Evolutionary conservation across 2,797 vertebrate species (phyloP).

Genomic region (Dendrocincla fuliginosa): DNA sequence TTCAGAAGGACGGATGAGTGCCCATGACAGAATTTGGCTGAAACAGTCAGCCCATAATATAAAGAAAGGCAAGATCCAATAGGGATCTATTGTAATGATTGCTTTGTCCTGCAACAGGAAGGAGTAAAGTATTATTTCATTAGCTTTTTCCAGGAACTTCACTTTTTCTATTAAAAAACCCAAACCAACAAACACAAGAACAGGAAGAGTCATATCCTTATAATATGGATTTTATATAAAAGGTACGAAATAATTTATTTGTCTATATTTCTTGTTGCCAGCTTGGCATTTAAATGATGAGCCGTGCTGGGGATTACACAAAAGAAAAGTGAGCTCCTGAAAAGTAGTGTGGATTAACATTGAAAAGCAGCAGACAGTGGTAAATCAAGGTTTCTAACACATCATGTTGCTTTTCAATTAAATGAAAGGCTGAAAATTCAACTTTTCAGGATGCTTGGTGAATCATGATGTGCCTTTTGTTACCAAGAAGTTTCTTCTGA

Average conservation of each 20-base stretch:
- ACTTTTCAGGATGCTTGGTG: not conserved
- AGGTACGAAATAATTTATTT: conserved; percentile 53
- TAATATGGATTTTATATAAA: conserved; percentile 77
- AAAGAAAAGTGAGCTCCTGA: not conserved
- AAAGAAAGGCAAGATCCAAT: not conserved
- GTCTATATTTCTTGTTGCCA: not conserved
- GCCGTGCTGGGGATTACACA: not conserved
- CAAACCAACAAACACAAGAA: conserved; percentile 61
- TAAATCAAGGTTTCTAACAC: not conserved
- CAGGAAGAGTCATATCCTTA: conserved; percentile 52
- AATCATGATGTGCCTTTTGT: not conserved
- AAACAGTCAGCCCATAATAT: not conserved
- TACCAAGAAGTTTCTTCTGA: not conserved
- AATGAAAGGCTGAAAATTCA: not conserved
- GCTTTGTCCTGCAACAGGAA: conserved; percentile 64
- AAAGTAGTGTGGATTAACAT: not conserved
- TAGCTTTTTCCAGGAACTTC: conserved; percentile 60
- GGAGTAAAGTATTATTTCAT: conserved; percentile 77
- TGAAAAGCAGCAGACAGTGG: not conserved
- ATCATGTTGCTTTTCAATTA: not conserved
- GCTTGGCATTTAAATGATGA: not conserved
- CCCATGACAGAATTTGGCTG: not conserved
- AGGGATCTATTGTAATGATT: not conserved
- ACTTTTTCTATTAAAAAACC: conserved; percentile 25
- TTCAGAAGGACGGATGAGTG: not conserved